Conservation (phyloP, 53 echinoderm and acorn worm species). For the Patiria pectinifera region DNA sequence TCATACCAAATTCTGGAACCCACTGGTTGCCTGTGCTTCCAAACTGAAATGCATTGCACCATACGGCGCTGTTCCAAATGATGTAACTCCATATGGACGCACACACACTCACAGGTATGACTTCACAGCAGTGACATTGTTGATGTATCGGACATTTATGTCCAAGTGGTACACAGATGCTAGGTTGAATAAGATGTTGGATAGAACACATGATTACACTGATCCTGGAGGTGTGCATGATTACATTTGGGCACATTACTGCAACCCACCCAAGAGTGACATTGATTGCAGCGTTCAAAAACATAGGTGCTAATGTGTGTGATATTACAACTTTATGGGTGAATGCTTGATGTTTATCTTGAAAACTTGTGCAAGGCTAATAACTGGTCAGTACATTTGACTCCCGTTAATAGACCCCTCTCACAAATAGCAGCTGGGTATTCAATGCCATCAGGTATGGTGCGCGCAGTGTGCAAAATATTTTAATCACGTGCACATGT, state of each 20-base stretch:
- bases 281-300: constrained; percentile 76
- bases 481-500: too few relatives aligned
- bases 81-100: constrained; percentile 44
- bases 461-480: too few relatives aligned
- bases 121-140: constrained; percentile 72
- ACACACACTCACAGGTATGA: constrained; percentile 84
- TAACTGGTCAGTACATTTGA: too few relatives aligned
- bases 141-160: constrained; percentile 76
- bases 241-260: constrained; percentile 95
- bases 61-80: constrained; percentile 57
- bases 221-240: constrained; percentile 72
- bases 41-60: constrained; percentile 85
- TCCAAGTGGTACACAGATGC: constrained; percentile 68
- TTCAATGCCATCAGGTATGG: too few relatives aligned
- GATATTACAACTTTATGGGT: too few relatives aligned
- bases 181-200: constrained; percentile 60
- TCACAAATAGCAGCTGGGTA: too few relatives aligned
- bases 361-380: too few relatives aligned
- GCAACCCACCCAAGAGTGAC: constrained; percentile 93
- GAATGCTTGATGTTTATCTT: too few relatives aligned
- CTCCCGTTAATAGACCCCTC: too few relatives aligned
- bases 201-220: constrained; percentile 65
- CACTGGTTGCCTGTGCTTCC: constrained; percentile 71
- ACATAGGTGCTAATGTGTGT: constrained; percentile 67
- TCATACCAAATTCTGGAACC: constrained; percentile 69